Conservation (phyloP, 2,113 vertebrate species). For the Muntiacus muntjak region DNA sequence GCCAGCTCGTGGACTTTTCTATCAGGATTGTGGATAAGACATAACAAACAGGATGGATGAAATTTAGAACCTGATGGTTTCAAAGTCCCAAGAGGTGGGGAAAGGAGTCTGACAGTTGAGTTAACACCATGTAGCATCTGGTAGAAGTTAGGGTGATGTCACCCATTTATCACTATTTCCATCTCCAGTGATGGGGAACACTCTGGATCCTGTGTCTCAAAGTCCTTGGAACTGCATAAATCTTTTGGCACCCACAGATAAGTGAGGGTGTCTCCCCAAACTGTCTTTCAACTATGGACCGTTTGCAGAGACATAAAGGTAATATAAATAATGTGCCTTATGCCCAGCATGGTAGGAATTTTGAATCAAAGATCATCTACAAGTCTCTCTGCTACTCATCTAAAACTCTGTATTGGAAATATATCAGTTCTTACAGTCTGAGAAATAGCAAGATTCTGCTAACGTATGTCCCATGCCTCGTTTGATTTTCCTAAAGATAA, state of each 20-base stretch:
- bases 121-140: constrained; percentile 2
- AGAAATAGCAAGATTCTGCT: background rate
- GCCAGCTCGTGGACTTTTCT: background rate
- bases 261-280: background rate
- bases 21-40: background rate
- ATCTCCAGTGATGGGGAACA: constrained; percentile 13
- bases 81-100: background rate
- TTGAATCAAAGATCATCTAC: background rate
- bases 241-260: constrained; percentile 15
- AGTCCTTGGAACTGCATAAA: background rate
- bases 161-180: constrained; percentile 6
- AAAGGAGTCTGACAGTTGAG: background rate
- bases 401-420: background rate
- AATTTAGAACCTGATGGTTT: background rate
- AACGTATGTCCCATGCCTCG: background rate
- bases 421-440: background rate
- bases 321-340: background rate
- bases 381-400: background rate
- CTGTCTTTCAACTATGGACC: background rate
- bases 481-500: background rate
- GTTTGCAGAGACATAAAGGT: background rate
- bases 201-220: background rate
- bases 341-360: background rate
- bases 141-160: constrained; percentile 35
- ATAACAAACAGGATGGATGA: background rate